Base-by-base conservation (phyloP, 2,113 vertebrate species). In the Myiagra hebetior region DNA sequence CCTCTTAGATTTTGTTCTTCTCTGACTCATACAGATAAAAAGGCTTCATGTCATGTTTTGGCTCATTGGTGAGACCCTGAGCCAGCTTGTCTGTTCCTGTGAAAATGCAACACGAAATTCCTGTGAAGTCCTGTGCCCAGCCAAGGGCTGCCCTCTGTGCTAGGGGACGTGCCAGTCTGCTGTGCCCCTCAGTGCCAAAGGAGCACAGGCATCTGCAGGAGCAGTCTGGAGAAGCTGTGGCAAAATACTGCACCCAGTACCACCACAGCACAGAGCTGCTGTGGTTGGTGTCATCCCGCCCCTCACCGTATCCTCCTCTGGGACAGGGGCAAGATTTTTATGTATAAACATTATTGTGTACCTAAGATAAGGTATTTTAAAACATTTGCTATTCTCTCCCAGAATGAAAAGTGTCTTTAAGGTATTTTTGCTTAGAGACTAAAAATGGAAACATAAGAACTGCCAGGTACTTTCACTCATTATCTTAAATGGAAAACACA, bases 11-110 rank as follows among this genome's bases (percentile, higher is more conserved):
- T 91, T 92, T 72, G 26, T 65, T 37, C 73, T 75, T 82, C 53
- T 84, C 73, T 82, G 73, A 85, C 79, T 96, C 91, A 91, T 31
- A 37, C 26, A 65, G 64, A 93, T 78, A 72, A 93, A 94, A 87
- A 72, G 37, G 21, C 46, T 92, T 85, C 56, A 15, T 72, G 56
- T 85, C 68, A 72, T 52, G 4, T 68, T 89, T 81, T 82, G 79
- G 37, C 53, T 95, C 9, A 0, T 31, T 3, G 2, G 33, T 87
- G 62, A 81, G 95, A 65, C 49, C 65, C 41, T 87, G 30, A 59
- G 64, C 52, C 35, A 13, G 12, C 17, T 64, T 84, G 39, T 92
- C 89, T 91, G 59, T 26, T 86, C 41, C 56, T 55, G 56, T 85
- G 41, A n/a, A 92, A 86, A 84, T 2, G 13, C 60, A 63, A 64